phyloP scores from a whole-genome alignment of 23 tunicate genomes.

The Ciona savignyi region DNA sequence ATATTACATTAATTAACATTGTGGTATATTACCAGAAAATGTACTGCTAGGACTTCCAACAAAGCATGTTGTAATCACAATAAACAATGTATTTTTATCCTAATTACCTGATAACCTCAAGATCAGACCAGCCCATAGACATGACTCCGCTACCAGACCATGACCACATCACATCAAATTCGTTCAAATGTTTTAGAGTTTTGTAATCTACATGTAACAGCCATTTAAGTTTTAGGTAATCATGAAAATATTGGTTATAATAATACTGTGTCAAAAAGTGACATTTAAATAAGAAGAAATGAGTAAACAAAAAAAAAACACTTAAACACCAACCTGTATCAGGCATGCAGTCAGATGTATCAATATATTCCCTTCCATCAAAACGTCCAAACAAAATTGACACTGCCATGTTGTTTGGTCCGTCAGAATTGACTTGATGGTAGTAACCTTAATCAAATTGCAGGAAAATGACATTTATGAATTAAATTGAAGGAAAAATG shows the following conservation, averaged over 20 bases:
- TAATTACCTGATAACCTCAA: slow-evolving; percentile 46
- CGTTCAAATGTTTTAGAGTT: slow-evolving; percentile 36
- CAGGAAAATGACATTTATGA: too few species aligned
- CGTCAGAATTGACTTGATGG: slow-evolving; percentile 79
- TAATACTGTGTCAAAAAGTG: too few species aligned
- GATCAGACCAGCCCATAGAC: slow-evolving; percentile 70
- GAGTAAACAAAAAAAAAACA: too few species aligned
- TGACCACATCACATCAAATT: slow-evolving; percentile 47
- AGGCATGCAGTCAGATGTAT: slow-evolving; percentile 46
- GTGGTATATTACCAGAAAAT: too few species aligned
- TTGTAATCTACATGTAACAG: slow-evolving; percentile 39
- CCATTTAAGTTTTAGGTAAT: background rate
- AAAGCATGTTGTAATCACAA: too few species aligned
- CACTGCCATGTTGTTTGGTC: slow-evolving; percentile 69
- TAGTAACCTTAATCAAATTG: slow-evolving; percentile 50
- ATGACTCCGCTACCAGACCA: slow-evolving; percentile 65
- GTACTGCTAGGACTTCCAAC: too few species aligned
- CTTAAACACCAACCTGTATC: slow-evolving; percentile 72
- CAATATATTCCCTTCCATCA: slow-evolving; percentile 28
- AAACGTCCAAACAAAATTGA: slow-evolving; percentile 60
- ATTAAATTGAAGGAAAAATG: too few species aligned
- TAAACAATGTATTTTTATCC: too few species aligned
- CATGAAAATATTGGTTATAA: too few species aligned
- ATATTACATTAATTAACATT: too few species aligned
- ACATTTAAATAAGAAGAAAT: too few species aligned